Evolutionary conservation across 2,113 vertebrate species (phyloP), one percentile per base, ranked within the genome.

Genomic region (Cricetomys ansorgei): DNA sequence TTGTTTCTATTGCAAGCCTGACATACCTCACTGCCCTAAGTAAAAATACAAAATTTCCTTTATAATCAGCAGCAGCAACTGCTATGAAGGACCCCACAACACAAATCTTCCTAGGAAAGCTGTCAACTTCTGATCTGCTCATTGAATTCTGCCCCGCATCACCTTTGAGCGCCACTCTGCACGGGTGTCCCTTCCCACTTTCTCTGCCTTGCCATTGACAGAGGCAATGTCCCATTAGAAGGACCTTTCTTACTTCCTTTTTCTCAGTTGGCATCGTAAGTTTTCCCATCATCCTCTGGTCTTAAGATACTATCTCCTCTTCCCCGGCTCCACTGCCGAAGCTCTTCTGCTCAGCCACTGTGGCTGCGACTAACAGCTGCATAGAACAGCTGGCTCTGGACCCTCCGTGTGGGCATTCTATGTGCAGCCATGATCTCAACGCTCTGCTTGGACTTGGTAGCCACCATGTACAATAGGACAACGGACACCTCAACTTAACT

Each of bases 1-100:
- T 50, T 91, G 15, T 64, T 85, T 45, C 88, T 55, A 62, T 86
- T 64, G 59, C 34, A 72, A 81, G 80, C 12, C 72, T 97, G 93
- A 89, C n/a, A 91, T 96, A 97, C 57, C 16, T 27, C 48, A 40
- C 67, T 57, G 50, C 23, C 62, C 19, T 48, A 84, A 84, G 5
- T 37, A 25, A 65, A 65, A 67, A 48, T 5, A 55, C 37, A 88
- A 10, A 72, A 29, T 19, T 43, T 21, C 29, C 50, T 34, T 85
- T 59, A 73, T n/a, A 23, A 21, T 91, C 81, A 70, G 21, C 55
- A 48, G 5, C 70, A 55, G 62, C 17, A 25, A 37, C 59, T 4
- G 1, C 70, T 64, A 73, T 19, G 62, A 86, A 53, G 34, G 31
- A 43, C 50, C 21, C 69, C 88, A 75, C 37, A 50, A 37, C 5